phyloP scores from a whole-genome alignment of 1,140 invertebrate genomes.

The Anastrepha ludens region DNA sequence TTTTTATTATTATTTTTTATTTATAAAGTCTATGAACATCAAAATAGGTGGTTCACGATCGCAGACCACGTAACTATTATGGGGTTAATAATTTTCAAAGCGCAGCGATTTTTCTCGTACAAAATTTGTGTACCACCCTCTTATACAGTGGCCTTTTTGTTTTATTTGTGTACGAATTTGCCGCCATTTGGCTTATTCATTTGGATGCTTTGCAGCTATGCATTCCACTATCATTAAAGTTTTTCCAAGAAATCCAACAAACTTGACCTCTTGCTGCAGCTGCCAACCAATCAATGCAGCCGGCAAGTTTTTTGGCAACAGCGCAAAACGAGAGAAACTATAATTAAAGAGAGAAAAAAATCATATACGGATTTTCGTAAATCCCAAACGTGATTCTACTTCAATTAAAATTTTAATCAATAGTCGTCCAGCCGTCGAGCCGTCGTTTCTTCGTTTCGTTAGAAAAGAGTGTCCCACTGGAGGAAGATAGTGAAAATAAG shows the following conservation, averaged over 20 bases:
- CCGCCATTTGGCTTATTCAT: not conserved
- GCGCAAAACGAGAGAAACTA: not conserved
- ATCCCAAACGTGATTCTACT: not conserved
- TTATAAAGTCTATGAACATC: too few relatives aligned
- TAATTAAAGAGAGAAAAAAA: not conserved
- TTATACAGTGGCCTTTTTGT: not conserved
- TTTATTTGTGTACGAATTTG: not conserved
- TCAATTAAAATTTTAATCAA: constrained; percentile 49
- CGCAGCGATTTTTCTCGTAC: too few relatives aligned
- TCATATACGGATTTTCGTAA: not conserved
- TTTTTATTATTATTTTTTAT: too few relatives aligned
- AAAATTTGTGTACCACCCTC: not conserved
- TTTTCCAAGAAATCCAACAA: constrained; percentile 17
- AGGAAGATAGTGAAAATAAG: not conserved
- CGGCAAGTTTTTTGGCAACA: constrained; percentile 28
- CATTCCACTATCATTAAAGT: not conserved
- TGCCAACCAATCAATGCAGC: constrained; percentile 21
- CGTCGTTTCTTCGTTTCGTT: not conserved
- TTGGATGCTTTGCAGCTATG: not conserved
- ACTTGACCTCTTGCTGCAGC: constrained; percentile 36
- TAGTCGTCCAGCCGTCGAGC: not conserved
- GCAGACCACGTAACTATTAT: too few relatives aligned
- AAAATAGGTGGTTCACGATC: too few relatives aligned
- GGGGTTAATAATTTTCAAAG: not conserved
- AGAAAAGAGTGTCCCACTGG: not conserved